Evolutionary conservation across 2,888 invertebrate species (phyloP).

Genomic region (Drosophila antonietae): DNA sequence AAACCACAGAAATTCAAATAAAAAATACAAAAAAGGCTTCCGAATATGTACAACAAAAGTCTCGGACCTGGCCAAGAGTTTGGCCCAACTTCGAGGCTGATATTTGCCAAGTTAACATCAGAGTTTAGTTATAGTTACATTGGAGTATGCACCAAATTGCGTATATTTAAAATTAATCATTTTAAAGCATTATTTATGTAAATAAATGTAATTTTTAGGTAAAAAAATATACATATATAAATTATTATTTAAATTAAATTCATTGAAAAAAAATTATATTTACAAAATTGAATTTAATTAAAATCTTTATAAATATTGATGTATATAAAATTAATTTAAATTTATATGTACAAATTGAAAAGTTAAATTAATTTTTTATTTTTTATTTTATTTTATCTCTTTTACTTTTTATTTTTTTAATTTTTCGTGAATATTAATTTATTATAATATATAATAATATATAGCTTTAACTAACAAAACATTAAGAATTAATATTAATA

Average conservation of each 20-base stretch:
- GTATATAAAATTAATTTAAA: background rate
- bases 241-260: background rate
- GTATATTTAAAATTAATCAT: background rate
- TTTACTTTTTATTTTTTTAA: too few species aligned
- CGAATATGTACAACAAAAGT: background rate
- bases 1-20: slow-evolving; percentile 3
- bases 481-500: background rate
- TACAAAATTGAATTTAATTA: background rate
- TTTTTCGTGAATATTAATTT: too few species aligned
- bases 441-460: too few species aligned
- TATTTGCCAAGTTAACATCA: background rate
- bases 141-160: background rate
- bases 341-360: background rate
- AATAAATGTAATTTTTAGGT: too few species aligned
- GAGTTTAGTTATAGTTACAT: background rate
- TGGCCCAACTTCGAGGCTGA: background rate
- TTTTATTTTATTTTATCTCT: too few species aligned
- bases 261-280: too few species aligned
- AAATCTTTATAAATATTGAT: background rate
- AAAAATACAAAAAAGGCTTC: background rate
- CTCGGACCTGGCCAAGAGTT: background rate
- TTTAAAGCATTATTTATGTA: too few species aligned
- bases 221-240: too few species aligned
- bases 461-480: background rate
- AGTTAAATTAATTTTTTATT: too few species aligned